Base-by-base conservation (phyloP, 2,797 vertebrate species). In the Bradypodion ventrale region DNA sequence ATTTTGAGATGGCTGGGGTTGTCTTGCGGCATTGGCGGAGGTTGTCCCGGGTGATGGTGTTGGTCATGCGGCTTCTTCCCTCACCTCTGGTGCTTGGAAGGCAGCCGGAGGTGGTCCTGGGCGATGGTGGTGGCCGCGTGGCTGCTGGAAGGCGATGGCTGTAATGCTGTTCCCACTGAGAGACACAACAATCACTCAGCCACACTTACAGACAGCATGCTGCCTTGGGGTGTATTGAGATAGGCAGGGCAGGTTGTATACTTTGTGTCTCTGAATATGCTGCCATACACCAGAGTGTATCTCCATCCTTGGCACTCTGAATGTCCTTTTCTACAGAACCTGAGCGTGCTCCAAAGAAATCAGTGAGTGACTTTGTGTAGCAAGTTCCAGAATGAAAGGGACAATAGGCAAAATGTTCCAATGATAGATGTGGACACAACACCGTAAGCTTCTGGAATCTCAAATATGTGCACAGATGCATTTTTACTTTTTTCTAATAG, bases 111-210 rank as follows among this genome's bases (percentile, higher is more conserved):
- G n/a, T n/a, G n/a, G n/a, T n/a, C n/a, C n/a, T n/a, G n/a, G n/a
- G n/a, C n/a, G n/a, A n/a, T n/a, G n/a, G n/a, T n/a, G n/a, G n/a
- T n/a, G n/a, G n/a, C n/a, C n/a, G n/a, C n/a, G n/a, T n/a, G n/a
- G n/a, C n/a, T n/a, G n/a, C n/a, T n/a, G n/a, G n/a, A n/a, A n/a
- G n/a, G n/a, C n/a, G n/a, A n/a, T 74, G 87, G 84, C 4, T 89
- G 87, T 83, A 88, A 82, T 70, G 0, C 23, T 1, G 74, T 82
- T 75, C 76, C 89, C 75, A 80, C 52, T 40, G 65, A 40, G 13
- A 75, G 83, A 82, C 72, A 76, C 46, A 16, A 27, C 19, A 37
- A 59, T 49, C 15, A n/a, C 25, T 7, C 3, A 23, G 5, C 27
- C 44, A 56, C 25, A 68, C 5, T 10, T 60, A 29, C 23, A 12